Evolutionary conservation across 92 coral and sea anemone species (phyloP), one percentile per base, ranked within the genome.

Genomic region (Palythoa grandis): DNA sequence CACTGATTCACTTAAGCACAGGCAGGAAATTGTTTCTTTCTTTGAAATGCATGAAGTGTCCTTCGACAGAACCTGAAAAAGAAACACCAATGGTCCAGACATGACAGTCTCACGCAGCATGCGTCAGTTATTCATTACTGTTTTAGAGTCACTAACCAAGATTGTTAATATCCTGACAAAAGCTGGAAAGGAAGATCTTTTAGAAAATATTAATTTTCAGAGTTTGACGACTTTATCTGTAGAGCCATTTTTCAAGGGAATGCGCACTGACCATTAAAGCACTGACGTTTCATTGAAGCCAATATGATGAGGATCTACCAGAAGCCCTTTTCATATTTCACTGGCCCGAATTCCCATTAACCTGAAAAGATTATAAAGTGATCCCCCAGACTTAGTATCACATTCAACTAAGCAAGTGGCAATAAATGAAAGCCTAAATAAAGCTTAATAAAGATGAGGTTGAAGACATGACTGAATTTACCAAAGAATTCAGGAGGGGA

Each of bases 391-490:
- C 86, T 57, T 78, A 72, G 66, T 39, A 63, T 38, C 52, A 61
- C 82, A 89, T 43, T 79, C 88, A 48, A 88, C 76, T 39, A 78
- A 91, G 89, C 85, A 73, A 69, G 40, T 86, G 48, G 71, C 20
- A 24, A 86, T 67, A 60, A 78, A 52, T 15, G 80, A 79, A 40
- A 91, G 92, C 85, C 73, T 87, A 70, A 91, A 86, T 3, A 76
- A 70, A 29, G 78, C 68, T 57, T 74, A 72, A 66, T 79, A 88
- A 29, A 84, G 89, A 68, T 65, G 57, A 67, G 82, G 88, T 75
- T 77, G 90, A 77, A 87, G 75, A 88, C 23, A 88, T 88, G 93
- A 38, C 77, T 84, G 93, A 91, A 38, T 85, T 91, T 80, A 85
- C 52, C 22, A 35, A 83, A 29, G 93, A 88, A 54, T 84, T 78